Percentiles rank a stretch among this genome's conserved stretches.
Evolutionary conservation across 2,888 invertebrate species (phyloP).

Genomic region (Gisinianus flammeolus): DNA sequence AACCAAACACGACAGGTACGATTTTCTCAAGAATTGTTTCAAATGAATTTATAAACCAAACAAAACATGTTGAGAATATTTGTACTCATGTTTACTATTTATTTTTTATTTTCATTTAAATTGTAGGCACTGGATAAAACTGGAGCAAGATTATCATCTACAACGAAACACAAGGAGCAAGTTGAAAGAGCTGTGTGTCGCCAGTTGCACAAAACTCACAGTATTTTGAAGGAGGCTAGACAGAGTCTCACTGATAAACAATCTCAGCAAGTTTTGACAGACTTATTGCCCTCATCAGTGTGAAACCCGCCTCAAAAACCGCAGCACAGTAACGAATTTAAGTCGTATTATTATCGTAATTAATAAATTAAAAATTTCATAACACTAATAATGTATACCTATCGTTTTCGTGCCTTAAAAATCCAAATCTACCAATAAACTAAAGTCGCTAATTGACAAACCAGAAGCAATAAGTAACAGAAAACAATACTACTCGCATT

Average conservation of each 20-base stretch:
- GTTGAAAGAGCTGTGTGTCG: constrained; percentile 83
- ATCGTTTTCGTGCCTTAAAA: too few species aligned
- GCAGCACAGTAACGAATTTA: neutral
- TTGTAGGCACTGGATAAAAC: constrained; percentile 74
- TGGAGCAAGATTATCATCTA: constrained; percentile 73
- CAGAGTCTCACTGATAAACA: constrained; percentile 67
- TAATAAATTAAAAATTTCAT: neutral
- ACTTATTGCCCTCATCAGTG: constrained; percentile 31
- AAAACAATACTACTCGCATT: too few species aligned
- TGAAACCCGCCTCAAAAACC: neutral
- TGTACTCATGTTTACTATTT: neutral
- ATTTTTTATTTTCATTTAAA: constrained; percentile 8
- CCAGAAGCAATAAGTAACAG: too few species aligned
- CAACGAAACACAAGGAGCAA: constrained; percentile 79
- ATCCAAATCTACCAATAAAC: too few species aligned
- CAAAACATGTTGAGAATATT: too few species aligned
- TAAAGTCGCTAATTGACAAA: too few species aligned
- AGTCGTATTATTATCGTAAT: neutral
- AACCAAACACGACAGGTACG: constrained; percentile 53
- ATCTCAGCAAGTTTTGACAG: constrained; percentile 39
- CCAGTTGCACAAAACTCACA: constrained; percentile 79
- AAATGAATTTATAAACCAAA: neutral
- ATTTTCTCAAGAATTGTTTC: neutral
- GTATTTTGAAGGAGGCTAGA: constrained; percentile 75
- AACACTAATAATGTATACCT: too few species aligned